A percentile compares a stretch with the other conserved stretches of the same genome.
These are phyloP conservation scores for Antigone vipio DNA, from an alignment of 2,113 vertebrate genomes.

Conservation along the genomic window DNA sequence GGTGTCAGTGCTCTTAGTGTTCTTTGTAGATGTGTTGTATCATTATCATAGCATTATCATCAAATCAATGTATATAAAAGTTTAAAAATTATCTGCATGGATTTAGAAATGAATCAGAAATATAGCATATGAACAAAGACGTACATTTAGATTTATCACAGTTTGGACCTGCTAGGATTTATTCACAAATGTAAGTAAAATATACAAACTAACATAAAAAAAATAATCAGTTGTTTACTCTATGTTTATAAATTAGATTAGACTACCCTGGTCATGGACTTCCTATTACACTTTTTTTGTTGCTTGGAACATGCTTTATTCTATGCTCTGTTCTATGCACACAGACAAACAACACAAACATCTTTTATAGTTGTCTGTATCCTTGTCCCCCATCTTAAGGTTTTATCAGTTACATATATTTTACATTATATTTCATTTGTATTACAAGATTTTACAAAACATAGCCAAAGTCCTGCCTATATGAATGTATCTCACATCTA, in stretches of 20 bases:
- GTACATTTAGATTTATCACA: not conserved
- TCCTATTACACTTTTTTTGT: not conserved
- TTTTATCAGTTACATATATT: not conserved
- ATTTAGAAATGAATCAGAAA: not conserved
- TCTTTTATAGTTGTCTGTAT: not conserved
- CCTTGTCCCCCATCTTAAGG: not conserved
- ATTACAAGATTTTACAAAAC: not conserved
- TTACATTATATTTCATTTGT: not conserved
- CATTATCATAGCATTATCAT: not conserved
- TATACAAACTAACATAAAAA: not conserved
- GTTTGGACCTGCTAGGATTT: not conserved
- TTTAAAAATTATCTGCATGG: not conserved
- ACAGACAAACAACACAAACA: not conserved
- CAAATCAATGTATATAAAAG: not conserved
- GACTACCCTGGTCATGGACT: not conserved
- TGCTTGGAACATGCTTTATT: not conserved
- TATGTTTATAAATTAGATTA: not conserved
- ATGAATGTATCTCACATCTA: not conserved
- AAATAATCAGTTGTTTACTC: not conserved
- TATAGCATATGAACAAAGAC: not conserved
- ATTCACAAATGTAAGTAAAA: not conserved
- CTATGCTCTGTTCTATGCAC: not conserved
- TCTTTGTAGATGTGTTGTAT: not conserved
- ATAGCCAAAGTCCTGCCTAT: not conserved
- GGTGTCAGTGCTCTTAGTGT: not conserved